Conservation (phyloP, 2,113 vertebrate genomes). For the Nothoprocta pentlandii region DNA sequence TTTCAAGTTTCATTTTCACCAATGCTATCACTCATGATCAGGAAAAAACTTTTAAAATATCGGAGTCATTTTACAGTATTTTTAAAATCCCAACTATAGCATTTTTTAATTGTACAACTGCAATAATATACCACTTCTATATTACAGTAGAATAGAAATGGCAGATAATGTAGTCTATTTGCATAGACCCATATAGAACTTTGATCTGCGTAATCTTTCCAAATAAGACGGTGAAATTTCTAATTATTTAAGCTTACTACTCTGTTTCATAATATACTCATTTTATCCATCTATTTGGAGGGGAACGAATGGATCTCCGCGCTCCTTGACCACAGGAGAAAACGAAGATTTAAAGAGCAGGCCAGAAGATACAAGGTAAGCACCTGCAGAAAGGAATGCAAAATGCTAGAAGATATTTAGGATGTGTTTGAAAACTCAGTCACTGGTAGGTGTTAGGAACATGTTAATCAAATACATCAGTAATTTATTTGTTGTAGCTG, state of each 20-base stretch:
- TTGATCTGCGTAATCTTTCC: neutral
- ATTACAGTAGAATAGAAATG: neutral
- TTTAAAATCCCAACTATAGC: neutral
- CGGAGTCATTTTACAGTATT: neutral
- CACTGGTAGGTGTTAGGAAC: neutral
- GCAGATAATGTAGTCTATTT: neutral
- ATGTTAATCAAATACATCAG: neutral
- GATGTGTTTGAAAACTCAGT: neutral
- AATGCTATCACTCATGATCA: rapidly evolving
- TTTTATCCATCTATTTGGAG: neutral
- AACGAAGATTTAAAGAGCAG: rapidly evolving
- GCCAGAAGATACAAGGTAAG: neutral
- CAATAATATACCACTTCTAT: neutral
- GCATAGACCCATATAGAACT: neutral
- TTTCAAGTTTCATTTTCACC: neutral
- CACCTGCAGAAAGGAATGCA: neutral
- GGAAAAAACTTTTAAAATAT: neutral
- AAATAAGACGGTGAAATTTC: neutral
- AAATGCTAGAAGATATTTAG: neutral
- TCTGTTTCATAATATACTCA: neutral
- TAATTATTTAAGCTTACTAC: neutral
- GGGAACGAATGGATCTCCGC: neutral
- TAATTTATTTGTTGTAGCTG: neutral
- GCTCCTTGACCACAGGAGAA: neutral
- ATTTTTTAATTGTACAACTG: neutral